Evolutionary conservation across 2,888 invertebrate genomes (phyloP), one percentile per base, ranked within the genome.

Genomic region (Papilio demoleus): DNA sequence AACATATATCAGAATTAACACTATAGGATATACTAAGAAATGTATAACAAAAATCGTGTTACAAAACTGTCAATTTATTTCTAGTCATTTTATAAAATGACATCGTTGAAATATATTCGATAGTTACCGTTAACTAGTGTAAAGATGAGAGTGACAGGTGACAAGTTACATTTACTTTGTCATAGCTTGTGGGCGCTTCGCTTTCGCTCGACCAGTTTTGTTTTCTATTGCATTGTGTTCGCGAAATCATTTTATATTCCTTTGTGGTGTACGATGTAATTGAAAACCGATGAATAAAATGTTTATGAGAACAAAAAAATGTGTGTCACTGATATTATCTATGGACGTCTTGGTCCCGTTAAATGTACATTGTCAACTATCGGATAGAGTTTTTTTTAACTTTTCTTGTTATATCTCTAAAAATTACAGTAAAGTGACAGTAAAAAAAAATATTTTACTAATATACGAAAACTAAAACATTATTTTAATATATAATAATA

Each of bases 91-190:
- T 40, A 64, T 60, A 59, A 65, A 65, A 65, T 61, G 69, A 69
- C 69, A 65, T 34, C 45, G 31, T 19, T 53, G 22, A 61, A 65
- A 69, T 53, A 53, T 69, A 69, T 69, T 69, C 40, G 69, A 69
- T 60, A 69, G 69, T 69, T 65, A 65, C 69, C 69, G 69, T 69
- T 69, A 69, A 69, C 69, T 60, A 69, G 64, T 65, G 69, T 69
- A 69, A 69, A 69, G 69, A 69, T 65, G 69, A 53, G 53, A 61
- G 65, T 65, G 69, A 69, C 69, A 65, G 69, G 24, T 65, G 65
- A 69, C 65, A 69, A 65, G 47, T 40, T 47, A 65, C 69, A 38
- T 65, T 61, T 61, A 65, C 50, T 65, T 61, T 69, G 65, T 69
- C 65, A 65, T 65, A 60, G 69, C 65, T 40, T 40, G 67, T 56